Conservation (phyloP, 2,888 invertebrate species). For the Leistus spinibarbis region DNA sequence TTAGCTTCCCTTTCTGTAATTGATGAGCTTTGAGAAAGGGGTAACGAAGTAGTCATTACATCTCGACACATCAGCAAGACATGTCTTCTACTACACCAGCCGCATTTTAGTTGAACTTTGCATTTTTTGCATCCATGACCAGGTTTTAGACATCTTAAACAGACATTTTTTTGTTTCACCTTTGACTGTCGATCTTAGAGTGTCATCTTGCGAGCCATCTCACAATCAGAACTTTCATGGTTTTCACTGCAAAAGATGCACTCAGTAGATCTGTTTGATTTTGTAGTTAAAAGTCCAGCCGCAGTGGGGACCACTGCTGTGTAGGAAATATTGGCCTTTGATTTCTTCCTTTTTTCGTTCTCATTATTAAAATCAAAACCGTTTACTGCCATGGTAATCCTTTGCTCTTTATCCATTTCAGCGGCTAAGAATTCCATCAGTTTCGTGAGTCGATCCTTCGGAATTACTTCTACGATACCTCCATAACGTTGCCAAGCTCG, state of each 20-base stretch:
- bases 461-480: no score
- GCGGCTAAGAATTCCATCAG: not conserved
- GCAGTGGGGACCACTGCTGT: not conserved
- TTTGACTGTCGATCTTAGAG: not conserved
- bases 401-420: not conserved
- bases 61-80: not conserved
- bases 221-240: not conserved
- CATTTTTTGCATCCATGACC: not conserved
- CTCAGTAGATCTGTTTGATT: no score
- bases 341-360: not conserved
- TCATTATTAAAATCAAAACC: not conserved
- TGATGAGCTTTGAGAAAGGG: slow-evolving; percentile 25
- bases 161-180: not conserved
- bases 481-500: slow-evolving; percentile 44
- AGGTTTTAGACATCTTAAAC: not conserved
- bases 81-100: not conserved
- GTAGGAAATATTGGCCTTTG: not conserved
- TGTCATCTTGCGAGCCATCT: not conserved
- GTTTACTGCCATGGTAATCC: not conserved
- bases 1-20: slow-evolving; percentile 18
- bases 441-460: no score
- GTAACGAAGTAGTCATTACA: no score
- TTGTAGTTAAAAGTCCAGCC: not conserved
- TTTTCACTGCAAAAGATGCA: not conserved
- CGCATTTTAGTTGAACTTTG: not conserved